Percentiles rank a stretch among this genome's conserved stretches.
phyloP scores from a whole-genome alignment of 2,797 vertebrate species.

The Pseudomugil gertrudae region DNA sequence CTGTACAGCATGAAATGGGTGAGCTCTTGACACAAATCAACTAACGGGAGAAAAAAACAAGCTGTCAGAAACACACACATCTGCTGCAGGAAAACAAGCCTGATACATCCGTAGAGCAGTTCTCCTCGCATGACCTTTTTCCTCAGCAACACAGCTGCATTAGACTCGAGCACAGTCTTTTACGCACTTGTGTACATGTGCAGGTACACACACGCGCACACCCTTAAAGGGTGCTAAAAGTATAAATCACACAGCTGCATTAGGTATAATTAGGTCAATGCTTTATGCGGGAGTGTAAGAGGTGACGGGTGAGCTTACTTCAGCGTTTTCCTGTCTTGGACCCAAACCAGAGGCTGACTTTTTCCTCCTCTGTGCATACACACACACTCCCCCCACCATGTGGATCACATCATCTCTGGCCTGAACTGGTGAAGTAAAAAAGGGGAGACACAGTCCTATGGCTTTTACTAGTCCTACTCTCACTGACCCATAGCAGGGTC shows the following conservation, averaged over 20 bases:
- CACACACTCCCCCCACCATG: conserved; percentile 44
- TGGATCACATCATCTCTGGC: conserved; percentile 69
- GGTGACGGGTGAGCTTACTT: conserved; percentile 60
- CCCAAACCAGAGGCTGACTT: conserved; percentile 54
- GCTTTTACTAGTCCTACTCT: conserved; percentile 69
- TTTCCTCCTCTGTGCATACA: conserved; percentile 48
- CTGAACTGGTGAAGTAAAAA: conserved; percentile 53
- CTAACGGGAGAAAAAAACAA: conserved; percentile 56
- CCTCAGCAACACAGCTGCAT: conserved; percentile 28
- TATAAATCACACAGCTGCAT: conserved; percentile 55
- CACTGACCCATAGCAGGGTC: conserved; percentile 68
- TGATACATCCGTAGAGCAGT: conserved; percentile 49
- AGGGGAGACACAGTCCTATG: conserved; percentile 65
- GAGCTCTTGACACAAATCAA: conserved; percentile 66
- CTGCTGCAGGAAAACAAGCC: conserved; percentile 61
- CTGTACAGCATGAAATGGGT: conserved; percentile 58
- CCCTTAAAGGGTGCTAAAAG: conserved; percentile 45
- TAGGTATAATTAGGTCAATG: conserved; percentile 56
- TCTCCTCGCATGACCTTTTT: conserved; percentile 71
- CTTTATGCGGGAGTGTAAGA: conserved; percentile 54
- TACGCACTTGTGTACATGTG: conserved; percentile 19
- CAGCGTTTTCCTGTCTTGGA: conserved; percentile 67
- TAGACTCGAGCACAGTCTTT: conserved; percentile 14
- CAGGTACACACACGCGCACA: conserved; percentile 10
- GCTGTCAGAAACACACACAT: conserved; percentile 67